A percentile compares a stretch with the other conserved stretches of the same genome.
Evolutionary conservation across 2,797 vertebrate genomes (phyloP).

Genomic region (Peromyscus melanophrys): DNA sequence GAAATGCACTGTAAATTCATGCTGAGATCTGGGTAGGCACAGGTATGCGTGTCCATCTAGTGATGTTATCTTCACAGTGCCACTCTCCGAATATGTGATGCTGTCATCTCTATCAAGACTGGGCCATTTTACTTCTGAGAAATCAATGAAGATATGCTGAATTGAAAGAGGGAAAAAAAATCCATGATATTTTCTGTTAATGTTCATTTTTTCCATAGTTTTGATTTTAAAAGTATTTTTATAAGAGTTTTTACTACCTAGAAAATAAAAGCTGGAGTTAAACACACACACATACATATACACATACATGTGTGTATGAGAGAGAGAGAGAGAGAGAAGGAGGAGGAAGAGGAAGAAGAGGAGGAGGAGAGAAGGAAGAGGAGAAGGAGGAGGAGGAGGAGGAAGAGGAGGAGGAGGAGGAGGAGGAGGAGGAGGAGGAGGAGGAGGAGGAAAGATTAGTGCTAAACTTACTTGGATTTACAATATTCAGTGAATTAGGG

Average conservation of each 20-base stretch:
- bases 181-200: conserved; percentile 61
- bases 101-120: conserved; percentile 66
- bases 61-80: conserved; percentile 90
- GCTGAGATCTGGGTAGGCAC: conserved; percentile 90
- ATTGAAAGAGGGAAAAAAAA: conserved; percentile 26
- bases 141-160: conserved; percentile 85
- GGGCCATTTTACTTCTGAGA: conserved; percentile 92
- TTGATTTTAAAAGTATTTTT: neutral
- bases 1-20: conserved; percentile 94
- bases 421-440: too few relatives aligned
- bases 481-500: conserved; percentile 14
- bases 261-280: conserved; percentile 35
- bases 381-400: neutral
- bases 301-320: too few relatives aligned
- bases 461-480: conserved; percentile 57
- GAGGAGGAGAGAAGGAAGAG: too few relatives aligned
- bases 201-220: neutral
- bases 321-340: too few relatives aligned
- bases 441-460: neutral
- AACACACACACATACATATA: neutral
- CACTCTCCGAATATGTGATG: conserved; percentile 77
- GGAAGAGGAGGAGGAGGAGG: too few relatives aligned
- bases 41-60: conserved; percentile 91
- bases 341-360: too few relatives aligned
- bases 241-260: conserved; percentile 28